Base-by-base conservation (phyloP, 2,888 invertebrate species). In the Oasisia sp. region DNA sequence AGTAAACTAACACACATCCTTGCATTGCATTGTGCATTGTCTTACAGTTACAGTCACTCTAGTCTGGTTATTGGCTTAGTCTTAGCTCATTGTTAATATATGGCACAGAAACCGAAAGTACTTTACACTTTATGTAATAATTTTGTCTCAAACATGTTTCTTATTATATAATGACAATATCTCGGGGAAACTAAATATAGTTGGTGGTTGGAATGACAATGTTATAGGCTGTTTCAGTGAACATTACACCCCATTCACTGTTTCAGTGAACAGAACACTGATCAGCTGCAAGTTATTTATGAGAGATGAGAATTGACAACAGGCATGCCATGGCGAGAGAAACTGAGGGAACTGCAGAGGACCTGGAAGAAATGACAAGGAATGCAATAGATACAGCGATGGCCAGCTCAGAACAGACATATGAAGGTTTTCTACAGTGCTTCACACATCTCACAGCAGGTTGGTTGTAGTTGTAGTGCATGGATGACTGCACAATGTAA, bases 231-330 rank as follows among this genome's bases (percentile, higher is more conserved):
- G 5, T 74, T 74, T 74, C 74, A 74, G 74, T n/a, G 4, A 19
- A 74, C 74, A 27, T 14, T 1, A 50, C 27, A n/a, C 7, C 27
- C 38, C 38, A 4, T 38, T 38, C 38, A 38, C 14, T 19, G 5
- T 74, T 74, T 74, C 74, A 74, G 74, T n/a, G 4, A 19, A 74
- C 74, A 74, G 12, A 50, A 50, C 27, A 7, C n/a, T 74, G 5
- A 19, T 74, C 1, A 19, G 27, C 74, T 74, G 74, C 74, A 27
- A 2, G 74, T n/a, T 74, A 19, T 74, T 19, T 74, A 74, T 19
- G 74, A 74, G 74, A 74, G n/a, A 74, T 74, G 74, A 74, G 74
- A 74, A 74, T 74, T 74, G 74, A 74, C 74, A 74, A 74, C 27
- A 19, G 74, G 27, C 19, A 74, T 74, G 74, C 27, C 74, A 74